Base-by-base conservation (phyloP, 2,888 invertebrate genomes). In the Oscheius sp. region DNA sequence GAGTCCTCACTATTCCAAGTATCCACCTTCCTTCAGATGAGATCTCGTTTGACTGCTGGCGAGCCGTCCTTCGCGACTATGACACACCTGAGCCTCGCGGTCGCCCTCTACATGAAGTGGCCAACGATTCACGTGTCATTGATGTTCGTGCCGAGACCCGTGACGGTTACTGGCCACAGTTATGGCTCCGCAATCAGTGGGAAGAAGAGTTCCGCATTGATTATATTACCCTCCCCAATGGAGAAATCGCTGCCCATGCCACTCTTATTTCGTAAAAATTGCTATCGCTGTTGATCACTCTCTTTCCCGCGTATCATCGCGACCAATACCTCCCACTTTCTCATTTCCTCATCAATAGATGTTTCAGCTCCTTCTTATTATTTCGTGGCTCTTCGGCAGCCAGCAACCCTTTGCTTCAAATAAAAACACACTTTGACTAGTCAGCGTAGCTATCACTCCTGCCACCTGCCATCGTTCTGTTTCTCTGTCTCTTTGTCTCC, bases 221-320 rank as follows among this genome's bases (percentile, higher is more conserved):
- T 32, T 66, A 66, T 33, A 50, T 66, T 2, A 9, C 21, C 7
- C 35, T 66, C 1, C 9, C n/a, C 4, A 50, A 2, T 50, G 35
- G 35, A 9, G 66, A 66, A 33, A 66, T 66, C 51, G 50, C 33
- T 21, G 66, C 66, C 2, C 66, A 66, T 66, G 66, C 66, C n/a
- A 50, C 32, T 21, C 3, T 11, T 4, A 48, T 66, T 29, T 13
- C 32, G 50, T n/a, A 59, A 33, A 10, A 0, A 21, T 35, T 62
- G 29, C 11, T 21, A 2, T 58, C 9, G 2, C 29, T 29, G n/a
- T 53, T 29, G 53, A 21, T 21, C 21, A 21, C 21, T 21, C 21
- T 21, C 21, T 21, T 21, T 21, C 21, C 21, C 21, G 21, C 21
- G 21, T 21, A 0, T 21, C 21, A 21, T 21, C 21, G 21, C 21